phyloP scores from a whole-genome alignment of 1,140 invertebrate species.

The Drosophila obscura region DNA sequence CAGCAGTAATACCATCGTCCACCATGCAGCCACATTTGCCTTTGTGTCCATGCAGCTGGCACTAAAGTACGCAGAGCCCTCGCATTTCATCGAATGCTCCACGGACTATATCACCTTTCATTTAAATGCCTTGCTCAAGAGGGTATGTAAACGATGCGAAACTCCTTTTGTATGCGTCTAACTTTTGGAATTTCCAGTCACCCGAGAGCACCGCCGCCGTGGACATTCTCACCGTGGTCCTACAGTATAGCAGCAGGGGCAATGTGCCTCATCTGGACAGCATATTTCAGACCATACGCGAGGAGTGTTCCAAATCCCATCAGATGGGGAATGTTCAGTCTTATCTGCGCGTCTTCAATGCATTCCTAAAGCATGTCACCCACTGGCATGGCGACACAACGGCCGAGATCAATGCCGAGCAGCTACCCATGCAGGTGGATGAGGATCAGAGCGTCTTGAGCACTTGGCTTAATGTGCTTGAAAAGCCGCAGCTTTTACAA shows the following conservation, averaged over 20 bases:
- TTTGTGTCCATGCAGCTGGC: conserved; percentile 84
- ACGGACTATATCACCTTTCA: conserved; percentile 86
- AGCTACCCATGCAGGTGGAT: conserved; percentile 58
- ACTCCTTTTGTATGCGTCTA: not conserved
- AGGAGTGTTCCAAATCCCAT: conserved; percentile 68
- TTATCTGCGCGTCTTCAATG: conserved; percentile 77
- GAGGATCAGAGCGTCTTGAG: conserved; percentile 45
- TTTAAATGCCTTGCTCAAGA: conserved; percentile 85
- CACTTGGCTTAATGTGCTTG: conserved; percentile 56
- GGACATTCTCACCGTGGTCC: conserved; percentile 85
- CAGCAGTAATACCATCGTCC: conserved; percentile 69
- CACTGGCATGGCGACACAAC: conserved; percentile 53
- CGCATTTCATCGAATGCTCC: conserved; percentile 84
- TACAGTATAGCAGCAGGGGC: conserved; percentile 85
- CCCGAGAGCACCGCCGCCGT: conserved; percentile 84
- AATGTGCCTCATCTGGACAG: conserved; percentile 85
- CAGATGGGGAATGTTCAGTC: conserved; percentile 67
- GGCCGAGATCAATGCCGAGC: conserved; percentile 36
- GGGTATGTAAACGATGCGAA: conserved; percentile 57
- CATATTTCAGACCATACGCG: conserved; percentile 85
- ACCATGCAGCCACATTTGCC: conserved; percentile 72
- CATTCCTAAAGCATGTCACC: conserved; percentile 63
- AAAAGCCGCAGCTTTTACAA: conserved; percentile 32
- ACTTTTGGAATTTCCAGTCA: conserved; percentile 28
- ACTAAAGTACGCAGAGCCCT: conserved; percentile 78